Evolutionary conservation across 2,888 invertebrate species (phyloP).

Genomic region (Polyploca ridens): DNA sequence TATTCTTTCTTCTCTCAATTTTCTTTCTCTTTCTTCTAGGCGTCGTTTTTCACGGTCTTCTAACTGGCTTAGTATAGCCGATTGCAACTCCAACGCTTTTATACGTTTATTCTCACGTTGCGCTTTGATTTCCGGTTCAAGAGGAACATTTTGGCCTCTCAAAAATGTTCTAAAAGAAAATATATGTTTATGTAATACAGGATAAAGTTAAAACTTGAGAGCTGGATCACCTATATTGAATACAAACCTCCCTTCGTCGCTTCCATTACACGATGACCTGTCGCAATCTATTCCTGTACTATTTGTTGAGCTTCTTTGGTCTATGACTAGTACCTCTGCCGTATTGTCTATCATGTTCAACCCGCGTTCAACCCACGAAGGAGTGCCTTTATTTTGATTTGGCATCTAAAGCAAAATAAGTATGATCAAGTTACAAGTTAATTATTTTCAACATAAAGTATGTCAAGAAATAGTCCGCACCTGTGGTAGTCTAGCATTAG

Average conservation of each 20-base stretch:
- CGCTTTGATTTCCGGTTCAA: conserved; percentile 91
- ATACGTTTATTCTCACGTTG: conserved; percentile 93
- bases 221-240: conserved; percentile 5
- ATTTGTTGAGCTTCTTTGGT: conserved; percentile 80
- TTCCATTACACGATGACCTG: conserved; percentile 75
- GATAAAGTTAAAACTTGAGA: not conserved
- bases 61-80: conserved; percentile 92
- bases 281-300: conserved; percentile 75
- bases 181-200: conserved; percentile 12
- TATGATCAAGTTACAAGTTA: conserved; percentile 3
- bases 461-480: conserved; percentile 41
- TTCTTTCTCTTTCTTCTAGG: conserved; percentile 90
- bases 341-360: conserved; percentile 80
- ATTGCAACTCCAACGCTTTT: conserved; percentile 93
- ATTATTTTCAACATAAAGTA: conserved; percentile 14
- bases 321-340: conserved; percentile 84
- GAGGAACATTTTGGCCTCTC: conserved; percentile 93
- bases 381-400: conserved; percentile 79
- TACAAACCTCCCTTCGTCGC: conserved; percentile 75
- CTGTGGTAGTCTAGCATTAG: conserved; percentile 78
- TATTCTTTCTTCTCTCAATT: conserved; percentile 90
- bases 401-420: conserved; percentile 62
- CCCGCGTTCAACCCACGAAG: conserved; percentile 85
- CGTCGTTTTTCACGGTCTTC: conserved; percentile 91
- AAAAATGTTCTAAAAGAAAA: conserved; percentile 85